Evolutionary conservation across 2,113 vertebrate species (phyloP).

Genomic region (Aix galericulata): DNA sequence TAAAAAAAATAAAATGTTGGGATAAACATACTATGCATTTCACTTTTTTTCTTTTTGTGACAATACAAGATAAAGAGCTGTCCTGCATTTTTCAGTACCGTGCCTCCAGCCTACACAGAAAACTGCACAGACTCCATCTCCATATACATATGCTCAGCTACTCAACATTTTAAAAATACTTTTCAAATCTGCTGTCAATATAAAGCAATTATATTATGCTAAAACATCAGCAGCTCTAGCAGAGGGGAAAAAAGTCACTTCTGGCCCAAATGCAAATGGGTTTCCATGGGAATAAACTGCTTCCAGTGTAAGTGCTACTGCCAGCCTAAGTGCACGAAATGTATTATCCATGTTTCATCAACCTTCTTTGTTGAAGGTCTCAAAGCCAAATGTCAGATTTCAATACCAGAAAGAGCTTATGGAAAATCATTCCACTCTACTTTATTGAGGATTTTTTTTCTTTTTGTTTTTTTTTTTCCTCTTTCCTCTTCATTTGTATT

Average conservation of each 20-base stretch:
- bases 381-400: conserved; percentile 37
- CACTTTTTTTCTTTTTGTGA: conserved; percentile 19
- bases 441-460: background rate
- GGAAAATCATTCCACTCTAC: background rate
- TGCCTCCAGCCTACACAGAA: conserved; percentile 35
- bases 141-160: conserved; percentile 24
- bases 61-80: conserved; percentile 45
- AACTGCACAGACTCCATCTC: background rate
- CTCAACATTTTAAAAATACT: conserved; percentile 45
- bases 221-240: conserved; percentile 55
- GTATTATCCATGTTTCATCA: conserved; percentile 39
- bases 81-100: background rate
- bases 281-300: conserved; percentile 71
- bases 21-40: conserved; percentile 33
- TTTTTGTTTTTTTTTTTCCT: background rate
- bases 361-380: conserved; percentile 51
- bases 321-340: conserved; percentile 49
- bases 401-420: conserved; percentile 11
- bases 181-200: conserved; percentile 68
- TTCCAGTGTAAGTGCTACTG: conserved; percentile 50
- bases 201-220: conserved; percentile 71
- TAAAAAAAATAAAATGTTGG: conserved; percentile 40
- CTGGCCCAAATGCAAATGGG: conserved; percentile 73
- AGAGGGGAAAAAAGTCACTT: conserved; percentile 50
- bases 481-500: background rate